Base-by-base conservation (phyloP, 2,888 invertebrate genomes). In the Lasius platythorax region DNA sequence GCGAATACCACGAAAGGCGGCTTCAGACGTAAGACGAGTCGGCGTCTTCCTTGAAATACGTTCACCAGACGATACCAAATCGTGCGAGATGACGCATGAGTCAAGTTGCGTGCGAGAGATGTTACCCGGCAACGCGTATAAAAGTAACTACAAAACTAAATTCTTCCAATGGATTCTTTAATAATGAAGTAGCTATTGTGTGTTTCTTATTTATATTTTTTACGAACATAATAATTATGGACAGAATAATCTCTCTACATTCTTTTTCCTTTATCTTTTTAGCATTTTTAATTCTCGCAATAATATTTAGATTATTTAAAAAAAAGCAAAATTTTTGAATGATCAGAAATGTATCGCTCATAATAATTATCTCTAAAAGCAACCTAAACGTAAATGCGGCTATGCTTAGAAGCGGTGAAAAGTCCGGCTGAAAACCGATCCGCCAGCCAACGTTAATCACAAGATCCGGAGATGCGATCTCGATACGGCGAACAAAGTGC, bases 21-120 rank as follows among this genome's bases (percentile, higher is more conserved):
- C 67, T 46, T 84, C 79, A 84, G 85, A 84, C 85, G 85, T 83
- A 86, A 86, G 88, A 87, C 87, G 87, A 89, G 82, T 64, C 86
- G 87, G 83, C 81, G 74, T 88, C 89, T 89, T 84, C 85, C 83
- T 85, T 68, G 86, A 86, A 86, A 68, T 37, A 78, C 70, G 70
- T 76, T 70, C 58, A 33, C 11, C 33, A n/a, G 70, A 58, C 58
- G 81, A 50, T 64, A 79, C 82, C 87, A 86, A 83, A 84, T 86
- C 85, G 87, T 84, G 85, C 30, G 58, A 72, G 46, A 61, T 72
- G 58, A 23, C 58, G 30, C 58, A 46, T 46, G 58, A 18, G 8
- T 2, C 3, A 46, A 56, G 9, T n/a, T 74, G 73, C 58, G 40
- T 53, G 43, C 11, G 56, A 12, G 53, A 18, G 37, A 40, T 56